phyloP scores from a whole-genome alignment of 2,888 invertebrate genomes.

The Drosophila macrothrix region DNA sequence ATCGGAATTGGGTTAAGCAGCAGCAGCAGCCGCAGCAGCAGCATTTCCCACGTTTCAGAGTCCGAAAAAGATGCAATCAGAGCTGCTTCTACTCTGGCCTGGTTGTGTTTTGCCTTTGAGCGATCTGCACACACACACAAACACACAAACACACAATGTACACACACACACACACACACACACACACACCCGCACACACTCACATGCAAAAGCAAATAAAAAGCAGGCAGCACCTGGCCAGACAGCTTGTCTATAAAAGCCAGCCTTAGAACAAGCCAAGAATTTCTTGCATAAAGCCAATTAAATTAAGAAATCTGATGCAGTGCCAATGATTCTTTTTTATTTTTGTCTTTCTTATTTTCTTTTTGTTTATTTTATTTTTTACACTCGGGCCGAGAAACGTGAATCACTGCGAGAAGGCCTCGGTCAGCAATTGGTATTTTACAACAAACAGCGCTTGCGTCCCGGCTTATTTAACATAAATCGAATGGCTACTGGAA shows the following conservation, averaged over 20 bases:
- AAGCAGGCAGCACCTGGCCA: slow-evolving; percentile 54
- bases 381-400: slow-evolving; percentile 21
- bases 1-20: slow-evolving; percentile 61
- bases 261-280: slow-evolving; percentile 41
- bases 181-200: slow-evolving; percentile 1
- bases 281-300: slow-evolving; percentile 80
- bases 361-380: neutral
- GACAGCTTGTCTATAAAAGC: slow-evolving; percentile 79
- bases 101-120: slow-evolving; percentile 27
- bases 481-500: slow-evolving; percentile 82
- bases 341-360: neutral
- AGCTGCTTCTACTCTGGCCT: slow-evolving; percentile 8
- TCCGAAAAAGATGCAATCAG: slow-evolving; percentile 38
- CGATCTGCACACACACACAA: slow-evolving; percentile 16
- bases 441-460: slow-evolving; percentile 76
- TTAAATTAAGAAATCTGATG: slow-evolving; percentile 82
- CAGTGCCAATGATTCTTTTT: slow-evolving; percentile 67
- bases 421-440: slow-evolving; percentile 70
- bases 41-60: slow-evolving; percentile 51
- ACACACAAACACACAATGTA: neutral
- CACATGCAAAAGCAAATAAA: neutral
- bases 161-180: slow-evolving; percentile 6
- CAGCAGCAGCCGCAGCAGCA: slow-evolving; percentile 2
- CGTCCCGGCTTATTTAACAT: slow-evolving; percentile 81
- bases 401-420: slow-evolving; percentile 58